Evolutionary conservation across 1,140 invertebrate species (phyloP).

Genomic region (Globodera ellingtonae): DNA sequence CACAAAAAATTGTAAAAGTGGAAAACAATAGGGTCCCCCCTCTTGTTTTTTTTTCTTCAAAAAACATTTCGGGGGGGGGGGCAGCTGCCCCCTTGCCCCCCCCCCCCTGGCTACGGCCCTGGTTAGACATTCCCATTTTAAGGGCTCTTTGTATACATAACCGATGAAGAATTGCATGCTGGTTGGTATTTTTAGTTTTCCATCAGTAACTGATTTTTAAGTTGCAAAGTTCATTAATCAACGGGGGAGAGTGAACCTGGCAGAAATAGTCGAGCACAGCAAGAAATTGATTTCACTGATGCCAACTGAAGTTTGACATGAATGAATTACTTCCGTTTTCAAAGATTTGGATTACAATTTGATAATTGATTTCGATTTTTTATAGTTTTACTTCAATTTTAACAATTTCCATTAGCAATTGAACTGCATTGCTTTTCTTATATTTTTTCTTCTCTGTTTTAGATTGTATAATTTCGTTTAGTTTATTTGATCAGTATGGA

Average conservation of each 20-base stretch:
- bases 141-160: conserved; percentile 87
- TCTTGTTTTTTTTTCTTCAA: too few species aligned
- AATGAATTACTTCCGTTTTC: conserved; percentile 3
- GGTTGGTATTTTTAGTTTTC: conserved; percentile 46
- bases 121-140: neutral
- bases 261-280: conserved; percentile 88
- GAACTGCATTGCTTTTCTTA: neutral
- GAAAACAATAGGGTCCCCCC: too few species aligned
- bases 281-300: conserved; percentile 85
- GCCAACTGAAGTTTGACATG: neutral
- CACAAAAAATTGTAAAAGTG: too few species aligned
- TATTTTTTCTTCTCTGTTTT: neutral
- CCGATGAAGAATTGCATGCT: conserved; percentile 82
- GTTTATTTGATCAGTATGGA: conserved; percentile 51
- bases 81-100: too few species aligned
- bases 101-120: too few species aligned
- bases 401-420: too few species aligned
- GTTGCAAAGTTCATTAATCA: conserved; percentile 95
- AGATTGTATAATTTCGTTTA: neutral
- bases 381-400: neutral
- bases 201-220: conserved; percentile 34
- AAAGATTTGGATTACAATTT: too few species aligned
- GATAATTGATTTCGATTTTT: neutral
- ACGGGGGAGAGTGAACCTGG: conserved; percentile 86
- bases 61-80: too few species aligned